Conservation (phyloP, 2,888 invertebrate genomes). For the Endotricha flammealis region DNA sequence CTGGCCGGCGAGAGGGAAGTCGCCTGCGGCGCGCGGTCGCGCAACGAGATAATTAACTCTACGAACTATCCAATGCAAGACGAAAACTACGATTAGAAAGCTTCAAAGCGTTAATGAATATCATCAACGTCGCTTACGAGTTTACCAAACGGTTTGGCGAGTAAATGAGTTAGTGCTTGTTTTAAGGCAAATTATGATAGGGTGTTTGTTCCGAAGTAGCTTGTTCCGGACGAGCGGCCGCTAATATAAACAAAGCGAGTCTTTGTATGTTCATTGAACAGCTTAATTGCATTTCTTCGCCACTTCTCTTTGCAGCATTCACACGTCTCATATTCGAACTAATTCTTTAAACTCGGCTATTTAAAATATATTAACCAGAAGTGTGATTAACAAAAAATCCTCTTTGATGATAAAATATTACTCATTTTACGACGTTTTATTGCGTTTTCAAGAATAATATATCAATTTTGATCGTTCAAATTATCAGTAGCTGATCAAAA, state of each 20-base stretch:
- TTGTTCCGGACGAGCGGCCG: slow-evolving; percentile 45
- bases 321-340: slow-evolving; percentile 52
- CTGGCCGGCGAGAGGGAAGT: slow-evolving; percentile 27
- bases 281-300: slow-evolving; percentile 66
- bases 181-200: slow-evolving; percentile 12
- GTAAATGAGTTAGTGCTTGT: slow-evolving; percentile 4
- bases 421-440: too few relatives aligned
- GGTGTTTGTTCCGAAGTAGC: slow-evolving; percentile 31
- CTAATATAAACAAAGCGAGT: slow-evolving; percentile 57
- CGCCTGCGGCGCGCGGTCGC: slow-evolving; percentile 49
- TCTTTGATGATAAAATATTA: too few relatives aligned
- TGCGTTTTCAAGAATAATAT: too few relatives aligned
- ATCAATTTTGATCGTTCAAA: too few relatives aligned
- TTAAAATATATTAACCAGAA: slow-evolving; percentile 7
- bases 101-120: slow-evolving; percentile 59
- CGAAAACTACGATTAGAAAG: slow-evolving; percentile 59
- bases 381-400: not conserved
- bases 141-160: slow-evolving; percentile 15
- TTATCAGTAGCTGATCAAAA: too few relatives aligned
- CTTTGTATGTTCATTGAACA: slow-evolving; percentile 67
- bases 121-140: slow-evolving; percentile 39
- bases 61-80: slow-evolving; percentile 59
- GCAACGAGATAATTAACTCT: slow-evolving; percentile 69
- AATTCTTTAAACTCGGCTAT: slow-evolving; percentile 34
- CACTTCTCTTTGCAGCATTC: slow-evolving; percentile 46